Percentiles rank a stretch among this genome's conserved stretches.
phyloP scores from a whole-genome alignment of 2,888 invertebrate species.

The Hydropsyche betteni region DNA sequence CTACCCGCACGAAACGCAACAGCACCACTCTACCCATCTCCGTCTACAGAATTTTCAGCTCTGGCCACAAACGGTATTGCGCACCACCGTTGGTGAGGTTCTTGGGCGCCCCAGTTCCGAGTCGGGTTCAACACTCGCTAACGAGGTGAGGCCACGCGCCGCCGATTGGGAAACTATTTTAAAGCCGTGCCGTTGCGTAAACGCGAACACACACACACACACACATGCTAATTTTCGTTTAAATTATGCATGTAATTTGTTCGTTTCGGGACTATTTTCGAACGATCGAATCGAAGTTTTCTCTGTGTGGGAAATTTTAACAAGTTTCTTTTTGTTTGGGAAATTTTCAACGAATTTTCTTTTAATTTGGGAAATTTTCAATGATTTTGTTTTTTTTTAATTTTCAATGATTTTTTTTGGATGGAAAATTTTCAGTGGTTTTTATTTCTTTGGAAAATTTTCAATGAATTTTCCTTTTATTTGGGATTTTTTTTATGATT shows the following conservation, averaged over 20 bases:
- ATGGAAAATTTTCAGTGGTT: too few species aligned
- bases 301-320: too few species aligned
- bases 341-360: too few species aligned
- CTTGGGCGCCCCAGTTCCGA: conserved; percentile 66
- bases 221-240: conserved; percentile 11
- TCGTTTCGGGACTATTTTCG: neutral
- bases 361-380: too few species aligned
- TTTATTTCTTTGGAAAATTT: too few species aligned
- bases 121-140: conserved; percentile 67
- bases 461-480: too few species aligned
- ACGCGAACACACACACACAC: conserved; percentile 31
- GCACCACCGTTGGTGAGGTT: conserved; percentile 54
- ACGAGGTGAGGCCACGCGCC: conserved; percentile 70
- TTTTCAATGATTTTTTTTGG: too few species aligned
- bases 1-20: neutral
- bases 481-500: too few species aligned
- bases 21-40: neutral
- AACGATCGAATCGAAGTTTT: too few species aligned
- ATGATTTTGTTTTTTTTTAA: too few species aligned
- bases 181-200: conserved; percentile 49
- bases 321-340: too few species aligned
- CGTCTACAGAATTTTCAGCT: conserved; percentile 8
- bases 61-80: neutral
- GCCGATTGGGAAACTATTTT: conserved; percentile 50
- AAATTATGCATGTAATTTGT: neutral